phyloP scores from a whole-genome alignment of 2,797 vertebrate genomes.

The Microhierax caerulescens region DNA sequence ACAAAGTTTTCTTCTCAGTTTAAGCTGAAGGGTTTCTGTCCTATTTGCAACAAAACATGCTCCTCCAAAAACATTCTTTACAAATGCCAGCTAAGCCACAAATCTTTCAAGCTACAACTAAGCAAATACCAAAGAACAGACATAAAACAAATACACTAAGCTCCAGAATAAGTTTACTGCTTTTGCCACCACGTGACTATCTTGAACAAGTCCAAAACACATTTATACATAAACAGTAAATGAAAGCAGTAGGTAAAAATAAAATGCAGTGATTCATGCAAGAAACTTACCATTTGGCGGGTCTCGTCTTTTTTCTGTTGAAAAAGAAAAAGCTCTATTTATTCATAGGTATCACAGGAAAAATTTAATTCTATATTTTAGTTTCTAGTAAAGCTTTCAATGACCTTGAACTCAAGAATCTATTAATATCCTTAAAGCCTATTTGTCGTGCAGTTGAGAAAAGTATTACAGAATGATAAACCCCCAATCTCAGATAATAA shows the following conservation, averaged over 20 bases:
- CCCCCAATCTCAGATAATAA: neutral
- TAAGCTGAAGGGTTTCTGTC: neutral
- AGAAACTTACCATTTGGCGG: slow-evolving; percentile 87
- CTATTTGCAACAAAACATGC: neutral
- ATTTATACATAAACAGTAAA: neutral
- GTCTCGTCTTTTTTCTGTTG: slow-evolving; percentile 90
- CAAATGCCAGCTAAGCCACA: neutral
- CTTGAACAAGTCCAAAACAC: neutral
- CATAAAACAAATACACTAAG: neutral
- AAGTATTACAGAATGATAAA: neutral
- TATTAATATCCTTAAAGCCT: neutral
- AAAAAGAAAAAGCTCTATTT: slow-evolving; percentile 61
- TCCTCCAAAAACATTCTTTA: neutral
- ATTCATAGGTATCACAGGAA: neutral
- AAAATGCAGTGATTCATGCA: neutral
- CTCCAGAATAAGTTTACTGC: neutral
- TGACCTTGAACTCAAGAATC: neutral
- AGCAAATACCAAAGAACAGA: neutral
- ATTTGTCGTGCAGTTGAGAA: neutral
- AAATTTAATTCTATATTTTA: neutral
- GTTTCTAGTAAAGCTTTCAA: neutral
- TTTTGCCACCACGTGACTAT: neutral
- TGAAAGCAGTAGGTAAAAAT: neutral
- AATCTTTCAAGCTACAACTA: neutral
- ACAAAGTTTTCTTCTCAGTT: neutral